Percentiles rank a stretch among this genome's conserved stretches.
These are phyloP conservation scores for Cetonia aurata DNA, from an alignment of 2,888 invertebrate genomes.

Conservation along the genomic window DNA sequence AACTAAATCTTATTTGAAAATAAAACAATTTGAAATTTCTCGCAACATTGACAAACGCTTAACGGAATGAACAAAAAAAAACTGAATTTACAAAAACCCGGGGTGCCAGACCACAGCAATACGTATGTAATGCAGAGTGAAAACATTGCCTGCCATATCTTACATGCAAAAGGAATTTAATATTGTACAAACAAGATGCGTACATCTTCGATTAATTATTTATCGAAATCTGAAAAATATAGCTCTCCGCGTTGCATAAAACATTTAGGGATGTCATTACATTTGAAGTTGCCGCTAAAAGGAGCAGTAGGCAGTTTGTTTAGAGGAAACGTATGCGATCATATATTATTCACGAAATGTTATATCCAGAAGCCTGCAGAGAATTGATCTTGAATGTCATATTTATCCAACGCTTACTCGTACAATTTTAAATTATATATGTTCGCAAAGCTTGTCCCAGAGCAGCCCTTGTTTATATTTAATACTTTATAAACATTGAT, in stretches of 20 bases:
- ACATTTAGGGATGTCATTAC: no score
- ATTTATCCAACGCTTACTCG: conserved; percentile 2
- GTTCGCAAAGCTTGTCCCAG: not conserved
- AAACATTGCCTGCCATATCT: no score
- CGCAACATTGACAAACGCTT: no score
- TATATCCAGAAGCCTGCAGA: conserved; percentile 10
- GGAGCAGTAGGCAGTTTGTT: not conserved
- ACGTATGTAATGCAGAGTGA: not conserved
- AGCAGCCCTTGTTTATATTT: conserved; percentile 7
- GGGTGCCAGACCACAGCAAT: no score
- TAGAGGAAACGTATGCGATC: not conserved
- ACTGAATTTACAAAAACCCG: no score
- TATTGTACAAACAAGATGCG: no score
- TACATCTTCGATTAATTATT: conserved; percentile 6
- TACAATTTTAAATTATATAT: conserved; percentile 3
- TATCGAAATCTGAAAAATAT: not conserved
- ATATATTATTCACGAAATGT: conserved; percentile 25
- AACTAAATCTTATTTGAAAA: no score
- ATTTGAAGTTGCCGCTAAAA: not conserved
- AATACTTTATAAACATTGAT: conserved; percentile 16
- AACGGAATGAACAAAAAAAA: no score
- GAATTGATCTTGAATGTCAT: conserved; percentile 7
- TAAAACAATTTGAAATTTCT: no score
- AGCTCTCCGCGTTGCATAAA: not conserved
- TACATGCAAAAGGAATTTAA: no score